A percentile compares a stretch with the other conserved stretches of the same genome.
Conservation (phyloP, 1,140 invertebrate genomes). For the Geopemphigus sp. region DNA sequence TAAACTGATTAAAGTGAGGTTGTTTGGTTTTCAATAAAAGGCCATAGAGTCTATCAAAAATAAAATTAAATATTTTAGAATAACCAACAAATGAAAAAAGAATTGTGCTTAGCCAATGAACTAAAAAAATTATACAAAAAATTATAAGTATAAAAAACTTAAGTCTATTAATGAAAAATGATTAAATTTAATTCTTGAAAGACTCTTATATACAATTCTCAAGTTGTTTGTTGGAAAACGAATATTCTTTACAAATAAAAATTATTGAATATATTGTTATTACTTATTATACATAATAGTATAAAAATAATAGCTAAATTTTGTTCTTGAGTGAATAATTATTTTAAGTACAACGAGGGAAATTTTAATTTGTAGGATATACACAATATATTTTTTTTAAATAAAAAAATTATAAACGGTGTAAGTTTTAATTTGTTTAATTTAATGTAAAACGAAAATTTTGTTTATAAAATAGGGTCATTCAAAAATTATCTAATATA, state of each 20-base stretch:
- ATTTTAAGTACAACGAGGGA: conserved; percentile 12
- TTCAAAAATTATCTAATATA: conserved; percentile 42
- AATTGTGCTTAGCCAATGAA: not conserved
- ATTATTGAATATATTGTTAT: conserved; percentile 17
- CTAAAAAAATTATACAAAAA: conserved; percentile 26
- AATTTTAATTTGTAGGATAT: conserved; percentile 1
- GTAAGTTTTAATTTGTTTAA: conserved; percentile 18
- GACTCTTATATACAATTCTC: conserved; percentile 18
- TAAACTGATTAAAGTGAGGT: not conserved
- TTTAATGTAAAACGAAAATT: not conserved
- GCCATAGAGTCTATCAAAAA: conserved; percentile 21
- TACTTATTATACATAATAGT: conserved; percentile 13
- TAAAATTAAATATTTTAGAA: conserved; percentile 33
- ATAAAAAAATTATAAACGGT: conserved; percentile 13
- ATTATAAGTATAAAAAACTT: conserved; percentile 21
- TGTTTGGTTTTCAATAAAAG: conserved; percentile 15
- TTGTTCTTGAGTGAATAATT: conserved; percentile 25
- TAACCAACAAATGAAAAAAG: conserved; percentile 16
- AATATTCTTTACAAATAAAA: conserved; percentile 6
- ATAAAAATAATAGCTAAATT: conserved; percentile 21
- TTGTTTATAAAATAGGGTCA: conserved; percentile 8
- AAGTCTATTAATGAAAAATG: conserved; percentile 25
- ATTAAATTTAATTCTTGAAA: conserved; percentile 7
- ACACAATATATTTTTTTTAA: not conserved
- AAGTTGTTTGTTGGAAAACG: not conserved